Conservation (phyloP, 2,113 vertebrate species). For the Carassius carassius region DNA sequence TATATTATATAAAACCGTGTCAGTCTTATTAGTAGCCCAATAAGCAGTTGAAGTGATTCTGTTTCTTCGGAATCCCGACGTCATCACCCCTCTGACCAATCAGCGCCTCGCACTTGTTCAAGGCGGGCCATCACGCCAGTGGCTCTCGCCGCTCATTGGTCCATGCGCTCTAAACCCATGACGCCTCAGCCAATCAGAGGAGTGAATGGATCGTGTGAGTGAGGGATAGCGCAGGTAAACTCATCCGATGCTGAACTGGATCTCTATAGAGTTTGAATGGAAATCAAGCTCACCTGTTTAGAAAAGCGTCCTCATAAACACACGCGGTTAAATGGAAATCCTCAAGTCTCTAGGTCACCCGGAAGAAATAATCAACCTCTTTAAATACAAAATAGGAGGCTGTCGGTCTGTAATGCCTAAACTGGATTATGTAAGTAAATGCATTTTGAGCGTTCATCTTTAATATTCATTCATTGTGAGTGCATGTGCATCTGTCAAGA, state of each 20-base stretch:
- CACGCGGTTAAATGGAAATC: constrained; percentile 81
- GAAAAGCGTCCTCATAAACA: neutral
- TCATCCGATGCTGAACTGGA: neutral
- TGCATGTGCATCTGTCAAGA: neutral
- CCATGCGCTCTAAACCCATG: constrained; percentile 64
- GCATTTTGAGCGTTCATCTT: neutral
- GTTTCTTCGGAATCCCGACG: neutral
- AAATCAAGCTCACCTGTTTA: constrained; percentile 1
- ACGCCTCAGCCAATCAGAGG: constrained; percentile 64
- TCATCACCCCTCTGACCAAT: constrained; percentile 60
- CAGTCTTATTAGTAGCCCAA: no score
- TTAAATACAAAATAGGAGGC: constrained; percentile 89
- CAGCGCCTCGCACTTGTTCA: constrained; percentile 22
- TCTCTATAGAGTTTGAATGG: constrained; percentile 35
- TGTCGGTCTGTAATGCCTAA: constrained; percentile 79
- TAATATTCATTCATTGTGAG: neutral
- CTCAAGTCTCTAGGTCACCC: constrained; percentile 88
- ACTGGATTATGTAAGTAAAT: constrained; percentile 83
- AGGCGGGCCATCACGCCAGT: constrained; percentile 79
- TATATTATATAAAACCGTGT: no score
- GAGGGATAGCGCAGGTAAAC: neutral
- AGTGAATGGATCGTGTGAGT: constrained; percentile 72
- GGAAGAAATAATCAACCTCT: constrained; percentile 89
- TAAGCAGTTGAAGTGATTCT: no score
- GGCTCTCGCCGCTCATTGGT: constrained; percentile 60